Base-by-base conservation (phyloP, 2,888 invertebrate genomes). In the Pseudanteris insignis region DNA sequence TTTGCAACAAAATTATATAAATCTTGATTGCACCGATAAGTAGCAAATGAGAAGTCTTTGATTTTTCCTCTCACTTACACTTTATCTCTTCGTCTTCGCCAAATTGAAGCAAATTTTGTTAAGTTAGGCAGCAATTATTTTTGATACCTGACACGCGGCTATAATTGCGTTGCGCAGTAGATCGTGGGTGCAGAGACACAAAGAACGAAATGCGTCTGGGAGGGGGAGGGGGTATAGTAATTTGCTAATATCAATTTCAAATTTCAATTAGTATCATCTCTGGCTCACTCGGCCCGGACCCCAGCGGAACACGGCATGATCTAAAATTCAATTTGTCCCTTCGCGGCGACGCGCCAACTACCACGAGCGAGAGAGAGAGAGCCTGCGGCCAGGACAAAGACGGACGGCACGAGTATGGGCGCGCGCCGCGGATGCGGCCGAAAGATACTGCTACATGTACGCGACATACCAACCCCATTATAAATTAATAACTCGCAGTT, bases 181-280 rank as follows among this genome's bases (percentile, higher is more conserved):
- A 57, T 43, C 44, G 51, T 33, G 51, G 43, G 41, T 43, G 34
- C 32, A 32, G 51, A 33, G 46, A 37, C 26, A 37, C 54, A 47
- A 53, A 54, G 53, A 59, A 47, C 64, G 65, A 64, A 38, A 9
- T 50, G 44, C 57, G 61, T 66, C 68, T 69, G 75, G 71, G 21
- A 3, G 21, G 21, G 21, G 7, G 26, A 26, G 30, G 4, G 30
- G 76, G 76, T 75, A 59, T 47, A 78, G 78, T 78, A 79, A 79
- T 79, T 77, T 76, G 77, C 78, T 79, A 79, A 79, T 79, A 79
- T 79, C 79, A 79, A 79, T 79, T 79, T 79, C 79, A 79, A 79
- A 79, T 79, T 79, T 79, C 79, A 79, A 79, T 79, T 79, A 79
- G 79, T 77, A 79, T 79, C 78, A 80, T 80, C 79, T 65, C 65